phyloP scores from a whole-genome alignment of 2,797 vertebrate species.

The Notamacropus eugenii region DNA sequence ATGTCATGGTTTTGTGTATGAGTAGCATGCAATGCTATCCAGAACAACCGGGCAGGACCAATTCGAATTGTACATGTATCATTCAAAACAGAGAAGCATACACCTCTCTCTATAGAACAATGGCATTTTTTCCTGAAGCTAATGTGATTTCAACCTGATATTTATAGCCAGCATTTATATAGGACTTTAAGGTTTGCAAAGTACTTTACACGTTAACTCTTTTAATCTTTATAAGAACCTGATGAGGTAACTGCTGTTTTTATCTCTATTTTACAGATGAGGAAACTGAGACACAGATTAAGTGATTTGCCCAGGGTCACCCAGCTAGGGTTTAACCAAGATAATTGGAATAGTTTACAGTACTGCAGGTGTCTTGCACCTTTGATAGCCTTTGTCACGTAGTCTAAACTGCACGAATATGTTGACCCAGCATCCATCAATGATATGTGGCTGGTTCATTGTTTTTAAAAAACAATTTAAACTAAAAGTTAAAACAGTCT shows the following conservation, averaged over 20 bases:
- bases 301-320: neutral
- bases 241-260: neutral
- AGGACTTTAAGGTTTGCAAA: neutral
- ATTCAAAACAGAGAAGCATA: constrained; percentile 60
- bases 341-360: constrained; percentile 17
- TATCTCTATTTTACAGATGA: neutral
- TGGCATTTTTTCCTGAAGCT: constrained; percentile 17
- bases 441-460: constrained; percentile 38
- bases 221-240: neutral
- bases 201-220: neutral
- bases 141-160: constrained; percentile 30
- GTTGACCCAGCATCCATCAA: constrained; percentile 16
- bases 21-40: constrained; percentile 31
- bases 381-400: constrained; percentile 27
- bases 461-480: constrained; percentile 26
- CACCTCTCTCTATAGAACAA: neutral
- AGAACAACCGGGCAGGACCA: constrained; percentile 13
- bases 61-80: constrained; percentile 47
- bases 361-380: neutral
- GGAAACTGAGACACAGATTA: neutral
- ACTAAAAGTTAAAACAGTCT: neutral
- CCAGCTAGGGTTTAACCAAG: neutral
- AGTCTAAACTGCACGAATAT: constrained; percentile 44
- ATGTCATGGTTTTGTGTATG: constrained; percentile 22
- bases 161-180: neutral